A percentile compares a stretch with the other conserved stretches of the same genome.
These are phyloP conservation scores for Pseudopodoces humilis DNA, from an alignment of 2,113 vertebrate species.

Conservation along the genomic window DNA sequence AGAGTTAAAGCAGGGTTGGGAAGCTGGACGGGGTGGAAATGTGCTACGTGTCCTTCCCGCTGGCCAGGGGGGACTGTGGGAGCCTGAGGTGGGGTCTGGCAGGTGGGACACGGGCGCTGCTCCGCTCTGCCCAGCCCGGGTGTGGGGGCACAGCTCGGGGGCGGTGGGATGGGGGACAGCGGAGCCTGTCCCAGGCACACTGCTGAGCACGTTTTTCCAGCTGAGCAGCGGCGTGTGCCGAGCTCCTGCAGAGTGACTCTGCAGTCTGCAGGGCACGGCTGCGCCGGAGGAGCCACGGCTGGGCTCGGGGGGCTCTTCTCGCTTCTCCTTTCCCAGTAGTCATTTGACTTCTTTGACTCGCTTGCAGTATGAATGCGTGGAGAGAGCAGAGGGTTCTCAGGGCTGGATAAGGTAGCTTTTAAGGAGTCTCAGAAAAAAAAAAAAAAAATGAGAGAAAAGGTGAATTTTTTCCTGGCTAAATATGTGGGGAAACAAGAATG, in stretches of 20 bases:
- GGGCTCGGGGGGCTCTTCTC: background rate
- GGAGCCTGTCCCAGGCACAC: accelerated
- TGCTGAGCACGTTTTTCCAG: slow-evolving; percentile 32
- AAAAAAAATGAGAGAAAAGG: background rate
- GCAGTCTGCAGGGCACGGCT: slow-evolving; percentile 56
- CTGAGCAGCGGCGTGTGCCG: background rate
- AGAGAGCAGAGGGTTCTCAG: background rate
- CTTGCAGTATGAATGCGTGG: accelerated
- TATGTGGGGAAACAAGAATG: background rate
- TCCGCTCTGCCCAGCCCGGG: accelerated
- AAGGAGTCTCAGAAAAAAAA: too few species aligned
- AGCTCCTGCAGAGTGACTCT: slow-evolving; percentile 61
- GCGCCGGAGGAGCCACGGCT: background rate
- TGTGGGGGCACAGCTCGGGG: background rate
- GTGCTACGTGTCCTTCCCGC: background rate
- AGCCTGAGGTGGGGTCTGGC: background rate
- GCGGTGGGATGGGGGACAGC: background rate
- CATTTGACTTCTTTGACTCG: background rate
- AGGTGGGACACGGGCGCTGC: background rate
- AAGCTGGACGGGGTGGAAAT: background rate
- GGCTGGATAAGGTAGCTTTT: background rate
- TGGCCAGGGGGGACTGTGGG: accelerated
- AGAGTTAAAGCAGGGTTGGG: background rate
- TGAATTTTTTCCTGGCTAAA: background rate
- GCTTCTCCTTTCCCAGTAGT: background rate